phyloP scores from a whole-genome alignment of 92 coral and sea anemone genomes.

The Micromussa lordhowensis region DNA sequence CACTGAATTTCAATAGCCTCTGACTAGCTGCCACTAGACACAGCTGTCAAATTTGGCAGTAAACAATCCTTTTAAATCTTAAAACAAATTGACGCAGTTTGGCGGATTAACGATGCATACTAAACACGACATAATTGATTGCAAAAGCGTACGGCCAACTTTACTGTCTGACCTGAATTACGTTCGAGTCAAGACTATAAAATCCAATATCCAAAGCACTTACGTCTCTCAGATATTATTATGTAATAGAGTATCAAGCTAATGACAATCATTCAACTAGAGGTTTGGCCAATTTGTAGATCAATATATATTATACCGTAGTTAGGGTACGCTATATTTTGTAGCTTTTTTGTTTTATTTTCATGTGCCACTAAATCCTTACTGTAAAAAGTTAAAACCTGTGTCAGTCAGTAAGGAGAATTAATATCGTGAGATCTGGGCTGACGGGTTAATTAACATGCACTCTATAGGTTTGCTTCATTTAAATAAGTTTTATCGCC shows the following conservation, averaged over 20 bases:
- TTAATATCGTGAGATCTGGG: neutral
- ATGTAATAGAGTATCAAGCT: neutral
- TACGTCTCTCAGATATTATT: neutral
- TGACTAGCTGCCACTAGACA: neutral
- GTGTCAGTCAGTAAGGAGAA: neutral
- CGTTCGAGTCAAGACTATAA: slow-evolving; percentile 3
- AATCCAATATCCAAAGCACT: slow-evolving; percentile 9
- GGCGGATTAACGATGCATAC: neutral
- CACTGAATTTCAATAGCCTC: neutral
- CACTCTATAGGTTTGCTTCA: neutral
- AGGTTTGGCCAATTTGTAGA: neutral
- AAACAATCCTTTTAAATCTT: slow-evolving; percentile 6
- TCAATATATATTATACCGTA: neutral
- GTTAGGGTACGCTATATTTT: neutral
- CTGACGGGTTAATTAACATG: slow-evolving; percentile 1
- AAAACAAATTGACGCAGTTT: slow-evolving; percentile 35
- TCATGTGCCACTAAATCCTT: neutral
- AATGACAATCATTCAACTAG: neutral
- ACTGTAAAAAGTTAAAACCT: neutral
- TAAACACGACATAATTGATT: neutral
- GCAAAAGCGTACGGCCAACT: neutral
- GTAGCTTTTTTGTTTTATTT: neutral
- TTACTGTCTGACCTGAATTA: too few species aligned
- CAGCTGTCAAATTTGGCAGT: neutral
- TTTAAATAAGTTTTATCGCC: neutral